phyloP scores from a whole-genome alignment of 2,113 vertebrate species.

The Mustelus asterias region DNA sequence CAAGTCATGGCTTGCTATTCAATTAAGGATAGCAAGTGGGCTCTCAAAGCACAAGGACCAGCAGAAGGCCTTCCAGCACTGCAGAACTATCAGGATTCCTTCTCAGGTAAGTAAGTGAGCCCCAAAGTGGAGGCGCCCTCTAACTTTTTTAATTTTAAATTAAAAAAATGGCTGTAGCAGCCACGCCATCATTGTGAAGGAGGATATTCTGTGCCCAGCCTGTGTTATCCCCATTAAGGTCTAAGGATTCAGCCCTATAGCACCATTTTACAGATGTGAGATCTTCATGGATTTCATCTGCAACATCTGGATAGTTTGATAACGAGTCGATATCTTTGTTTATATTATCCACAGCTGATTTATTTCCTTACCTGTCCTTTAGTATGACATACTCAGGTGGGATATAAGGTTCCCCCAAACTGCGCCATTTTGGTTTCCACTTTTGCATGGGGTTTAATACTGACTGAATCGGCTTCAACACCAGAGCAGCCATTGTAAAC shows the following conservation, averaged over 20 bases:
- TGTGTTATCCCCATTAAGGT: neutral
- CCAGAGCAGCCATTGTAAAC: conserved; percentile 62
- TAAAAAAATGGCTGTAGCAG: neutral
- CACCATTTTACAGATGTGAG: neutral
- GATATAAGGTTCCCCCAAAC: conserved; percentile 63
- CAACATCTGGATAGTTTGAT: neutral
- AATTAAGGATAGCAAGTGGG: neutral
- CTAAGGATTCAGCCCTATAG: neutral
- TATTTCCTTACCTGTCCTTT: conserved; percentile 55
- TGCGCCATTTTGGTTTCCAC: conserved; percentile 75
- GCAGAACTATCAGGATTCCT: neutral
- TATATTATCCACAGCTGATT: neutral
- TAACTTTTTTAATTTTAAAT: neutral
- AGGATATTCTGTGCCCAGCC: neutral
- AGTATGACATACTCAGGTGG: conserved; percentile 56
- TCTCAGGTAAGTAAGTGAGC: neutral
- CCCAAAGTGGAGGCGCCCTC: neutral
- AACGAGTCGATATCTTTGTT: neutral
- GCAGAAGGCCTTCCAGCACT: neutral
- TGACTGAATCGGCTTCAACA: conserved; percentile 59
- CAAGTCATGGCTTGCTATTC: neutral
- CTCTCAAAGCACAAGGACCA: neutral
- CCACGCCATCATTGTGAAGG: neutral
- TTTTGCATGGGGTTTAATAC: conserved; percentile 51
- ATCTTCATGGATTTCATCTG: neutral